A percentile compares a stretch with the other conserved stretches of the same genome.
phyloP scores from a whole-genome alignment of 92 coral and sea anemone genomes.

The Bergia puertoricense region DNA sequence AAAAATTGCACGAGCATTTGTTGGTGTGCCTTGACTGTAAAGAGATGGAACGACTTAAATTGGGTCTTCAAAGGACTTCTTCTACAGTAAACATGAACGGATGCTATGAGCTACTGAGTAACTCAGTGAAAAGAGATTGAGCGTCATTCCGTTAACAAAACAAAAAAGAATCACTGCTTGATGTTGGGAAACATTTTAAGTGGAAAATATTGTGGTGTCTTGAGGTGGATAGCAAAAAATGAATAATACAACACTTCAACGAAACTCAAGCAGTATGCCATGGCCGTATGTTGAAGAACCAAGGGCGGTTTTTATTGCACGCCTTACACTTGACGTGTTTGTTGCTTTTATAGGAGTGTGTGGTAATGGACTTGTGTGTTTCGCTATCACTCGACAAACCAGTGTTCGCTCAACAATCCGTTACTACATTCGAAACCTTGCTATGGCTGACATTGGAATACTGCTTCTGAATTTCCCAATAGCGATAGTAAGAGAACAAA shows the following conservation, averaged over 20 bases:
- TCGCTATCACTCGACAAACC: conserved; percentile 53
- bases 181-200: background rate
- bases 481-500: conserved; percentile 69
- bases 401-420: conserved; percentile 60
- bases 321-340: conserved; percentile 57
- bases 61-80: background rate
- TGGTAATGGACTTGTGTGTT: conserved; percentile 68
- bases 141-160: background rate
- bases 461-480: conserved; percentile 68
- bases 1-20: background rate
- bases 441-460: conserved; percentile 87
- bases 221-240: background rate
- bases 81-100: background rate
- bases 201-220: background rate
- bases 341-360: conserved; percentile 75
- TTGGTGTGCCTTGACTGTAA: background rate
- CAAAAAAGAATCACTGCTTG: no score
- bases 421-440: conserved; percentile 75
- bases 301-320: conserved; percentile 33
- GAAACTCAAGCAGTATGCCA: background rate
- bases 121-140: background rate
- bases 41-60: background rate
- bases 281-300: conserved; percentile 61
- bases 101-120: background rate
- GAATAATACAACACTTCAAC: conserved; percentile 1